Conservation (phyloP, 2,797 vertebrate genomes). For the Leucoraja ocellata region DNA sequence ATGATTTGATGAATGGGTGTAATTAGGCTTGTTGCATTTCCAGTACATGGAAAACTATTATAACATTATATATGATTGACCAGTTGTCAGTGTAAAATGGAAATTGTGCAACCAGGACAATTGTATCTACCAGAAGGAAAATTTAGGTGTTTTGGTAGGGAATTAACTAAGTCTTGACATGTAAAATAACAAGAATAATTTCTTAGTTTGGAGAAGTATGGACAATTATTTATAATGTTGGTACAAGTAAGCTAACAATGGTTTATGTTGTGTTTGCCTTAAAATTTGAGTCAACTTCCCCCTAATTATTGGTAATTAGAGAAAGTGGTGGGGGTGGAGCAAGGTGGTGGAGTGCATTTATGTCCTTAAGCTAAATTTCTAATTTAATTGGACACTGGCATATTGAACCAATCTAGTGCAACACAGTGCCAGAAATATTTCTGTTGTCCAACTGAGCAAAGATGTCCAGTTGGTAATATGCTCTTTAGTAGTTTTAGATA, state of each 20-base stretch:
- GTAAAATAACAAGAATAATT: background rate
- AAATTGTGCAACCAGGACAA: conserved; percentile 11
- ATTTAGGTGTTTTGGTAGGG: background rate
- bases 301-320: background rate
- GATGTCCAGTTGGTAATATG: background rate
- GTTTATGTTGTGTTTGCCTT: background rate
- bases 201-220: background rate
- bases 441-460: background rate
- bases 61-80: conserved; percentile 11
- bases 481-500: background rate
- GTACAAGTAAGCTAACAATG: background rate
- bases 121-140: background rate
- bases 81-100: background rate
- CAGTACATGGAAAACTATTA: background rate
- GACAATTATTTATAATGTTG: background rate
- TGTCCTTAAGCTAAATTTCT: background rate
- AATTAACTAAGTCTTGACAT: background rate
- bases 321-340: background rate
- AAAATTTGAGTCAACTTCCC: background rate
- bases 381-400: background rate
- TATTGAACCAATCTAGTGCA: background rate
- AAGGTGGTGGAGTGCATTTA: background rate
- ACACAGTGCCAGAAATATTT: background rate
- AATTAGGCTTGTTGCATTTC: background rate
- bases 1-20: background rate